Evolutionary conservation across 2,113 vertebrate genomes (phyloP), one percentile per base, ranked within the genome.

Genomic region (Panthera uncia): DNA sequence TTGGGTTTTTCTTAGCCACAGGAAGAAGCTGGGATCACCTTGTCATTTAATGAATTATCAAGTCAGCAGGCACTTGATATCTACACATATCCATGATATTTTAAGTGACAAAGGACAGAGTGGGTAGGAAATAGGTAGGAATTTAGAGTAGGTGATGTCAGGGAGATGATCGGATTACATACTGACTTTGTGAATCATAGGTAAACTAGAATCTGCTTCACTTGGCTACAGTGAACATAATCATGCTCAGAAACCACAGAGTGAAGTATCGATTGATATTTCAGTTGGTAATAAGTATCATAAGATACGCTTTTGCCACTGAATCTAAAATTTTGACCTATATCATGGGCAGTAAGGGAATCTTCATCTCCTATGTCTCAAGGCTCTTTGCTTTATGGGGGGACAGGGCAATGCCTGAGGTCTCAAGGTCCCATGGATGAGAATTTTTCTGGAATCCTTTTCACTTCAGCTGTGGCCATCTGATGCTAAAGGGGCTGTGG

Each of bases 311-410:
- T 79, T 50, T 80, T 82, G 1, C 18, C 25, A 31, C 7, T 68
- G 11, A 84, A 65, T 74, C 31, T 94, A 92, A 94, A 97, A 83
- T 92, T 33, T 74, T 38, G 50, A 63, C 16, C 57, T 84, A 63
- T 69, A 79, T 92, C 52, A 69, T 83, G 55, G 33, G 23, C 5
- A 94, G 48, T 57, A 36, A 86, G 18, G 31, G 38, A 87, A 87
- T 57, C 18, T 31, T 69, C 3, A 61, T 55, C 8, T 11, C 68
- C 31, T 23, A 25, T 12, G 7, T 92, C 73, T 95, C n/a, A 88
- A 91, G 31, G 11, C 4, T 76, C 36, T 66, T 92, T 66, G 19
- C 7, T 66, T 52, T 61, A 55, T 36, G 69, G 21, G 57, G 7
- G 57, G 55, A 15, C 19, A 36, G 65, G 73, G 27, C 81, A 71